Conservation (phyloP, 53 echinoderm and acorn worm species). For the Mesocentrotus franciscanus region DNA sequence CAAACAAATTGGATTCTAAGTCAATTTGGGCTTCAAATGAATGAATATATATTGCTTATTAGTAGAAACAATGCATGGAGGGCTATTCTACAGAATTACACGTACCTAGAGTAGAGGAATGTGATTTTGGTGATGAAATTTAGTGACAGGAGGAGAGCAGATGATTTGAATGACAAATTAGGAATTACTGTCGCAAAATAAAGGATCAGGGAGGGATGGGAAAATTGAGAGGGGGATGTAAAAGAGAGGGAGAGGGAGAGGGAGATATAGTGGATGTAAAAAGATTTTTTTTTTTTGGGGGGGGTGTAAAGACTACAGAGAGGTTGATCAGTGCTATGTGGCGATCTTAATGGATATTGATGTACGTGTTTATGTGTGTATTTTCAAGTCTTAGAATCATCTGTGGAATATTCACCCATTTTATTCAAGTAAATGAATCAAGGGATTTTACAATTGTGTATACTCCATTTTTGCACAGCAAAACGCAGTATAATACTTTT, state of each 20-base stretch:
- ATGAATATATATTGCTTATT: constrained; percentile 55
- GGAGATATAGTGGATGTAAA: neutral
- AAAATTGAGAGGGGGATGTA: neutral
- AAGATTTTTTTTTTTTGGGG: neutral
- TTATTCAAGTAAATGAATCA: too few relatives aligned
- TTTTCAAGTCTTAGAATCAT: too few relatives aligned
- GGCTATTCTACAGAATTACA: neutral
- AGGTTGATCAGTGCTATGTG: too few relatives aligned
- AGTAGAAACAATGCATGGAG: constrained; percentile 29
- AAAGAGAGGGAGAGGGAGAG: neutral
- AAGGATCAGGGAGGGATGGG: neutral
- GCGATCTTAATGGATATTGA: too few relatives aligned
- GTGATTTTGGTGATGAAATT: constrained; percentile 14
- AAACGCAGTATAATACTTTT: too few relatives aligned
- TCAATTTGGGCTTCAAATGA: constrained; percentile 3
- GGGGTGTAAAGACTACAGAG: too few relatives aligned
- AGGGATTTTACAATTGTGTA: too few relatives aligned
- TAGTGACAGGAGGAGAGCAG: neutral
- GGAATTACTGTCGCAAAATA: neutral
- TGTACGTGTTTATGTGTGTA: too few relatives aligned
- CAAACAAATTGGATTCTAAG: neutral
- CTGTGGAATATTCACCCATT: too few relatives aligned
- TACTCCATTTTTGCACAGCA: too few relatives aligned
- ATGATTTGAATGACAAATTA: constrained; percentile 21
- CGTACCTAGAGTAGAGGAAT: neutral